Evolutionary conservation across 2,113 vertebrate species (phyloP).

Genomic region (Raphicerus campestris): DNA sequence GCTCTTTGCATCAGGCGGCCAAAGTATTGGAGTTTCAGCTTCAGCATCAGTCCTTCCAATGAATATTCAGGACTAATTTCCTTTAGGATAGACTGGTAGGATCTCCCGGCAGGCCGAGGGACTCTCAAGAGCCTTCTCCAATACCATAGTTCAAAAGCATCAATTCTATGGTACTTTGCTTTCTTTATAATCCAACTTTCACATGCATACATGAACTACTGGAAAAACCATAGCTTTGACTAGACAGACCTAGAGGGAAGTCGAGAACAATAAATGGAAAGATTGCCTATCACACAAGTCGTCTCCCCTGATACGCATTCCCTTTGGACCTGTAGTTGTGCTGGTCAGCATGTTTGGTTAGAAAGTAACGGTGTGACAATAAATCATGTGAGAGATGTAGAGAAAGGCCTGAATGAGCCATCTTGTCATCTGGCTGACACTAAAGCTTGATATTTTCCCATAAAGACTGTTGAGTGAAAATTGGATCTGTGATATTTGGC

Average conservation of each 20-base stretch:
- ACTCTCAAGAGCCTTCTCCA: neutral
- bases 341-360: neutral
- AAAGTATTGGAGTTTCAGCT: neutral
- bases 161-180: neutral
- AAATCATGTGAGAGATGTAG: neutral
- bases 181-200: neutral
- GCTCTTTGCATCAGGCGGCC: neutral
- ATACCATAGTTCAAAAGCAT: neutral
- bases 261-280: neutral
- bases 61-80: neutral
- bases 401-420: neutral
- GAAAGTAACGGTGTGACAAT: neutral
- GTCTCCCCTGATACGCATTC: neutral
- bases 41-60: neutral
- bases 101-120: neutral
- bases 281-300: fast-evolving
- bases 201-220: neutral
- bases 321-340: neutral
- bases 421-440: neutral
- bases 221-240: neutral
- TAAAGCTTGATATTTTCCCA: neutral
- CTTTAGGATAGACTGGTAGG: neutral
- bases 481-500: neutral
- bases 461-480: neutral
- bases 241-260: neutral